A percentile compares a stretch with the other conserved stretches of the same genome.
These are phyloP conservation scores for Calidris pugnax DNA, from an alignment of 2,113 vertebrate genomes.

Conservation along the genomic window DNA sequence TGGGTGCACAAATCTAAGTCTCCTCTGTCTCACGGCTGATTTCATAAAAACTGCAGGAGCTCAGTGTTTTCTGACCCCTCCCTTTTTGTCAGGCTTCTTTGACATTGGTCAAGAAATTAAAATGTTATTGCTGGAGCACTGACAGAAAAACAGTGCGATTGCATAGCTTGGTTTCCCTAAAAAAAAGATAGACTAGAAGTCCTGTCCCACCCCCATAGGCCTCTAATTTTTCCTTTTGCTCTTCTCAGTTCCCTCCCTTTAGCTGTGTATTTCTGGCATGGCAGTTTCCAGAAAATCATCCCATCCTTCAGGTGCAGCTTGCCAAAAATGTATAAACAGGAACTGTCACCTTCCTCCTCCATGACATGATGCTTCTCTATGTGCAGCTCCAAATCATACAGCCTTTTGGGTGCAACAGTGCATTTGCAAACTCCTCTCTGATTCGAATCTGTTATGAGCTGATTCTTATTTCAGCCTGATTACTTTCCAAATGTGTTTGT, in stretches of 20 bases:
- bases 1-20: neutral
- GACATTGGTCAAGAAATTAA: neutral
- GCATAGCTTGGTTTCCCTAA: neutral
- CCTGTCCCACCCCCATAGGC: constrained; percentile 10
- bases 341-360: constrained; percentile 61
- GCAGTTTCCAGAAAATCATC: constrained; percentile 48
- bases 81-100: neutral
- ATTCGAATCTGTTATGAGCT: neutral
- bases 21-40: neutral
- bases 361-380: neutral
- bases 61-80: neutral
- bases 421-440: neutral
- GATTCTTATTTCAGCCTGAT: neutral
- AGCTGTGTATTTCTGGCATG: constrained; percentile 36
- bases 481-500: neutral
- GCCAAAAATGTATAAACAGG: constrained; percentile 54
- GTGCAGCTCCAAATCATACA: neutral
- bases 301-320: constrained; percentile 49
- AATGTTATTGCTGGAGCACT: neutral
- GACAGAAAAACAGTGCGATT: neutral
- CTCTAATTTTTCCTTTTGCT: constrained; percentile 44
- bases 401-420: neutral
- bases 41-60: neutral
- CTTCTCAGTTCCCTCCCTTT: constrained; percentile 36
- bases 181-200: neutral